Evolutionary conservation across 2,797 vertebrate species (phyloP), one percentile per base, ranked within the genome.

Genomic region (Rallus crepitans): DNA sequence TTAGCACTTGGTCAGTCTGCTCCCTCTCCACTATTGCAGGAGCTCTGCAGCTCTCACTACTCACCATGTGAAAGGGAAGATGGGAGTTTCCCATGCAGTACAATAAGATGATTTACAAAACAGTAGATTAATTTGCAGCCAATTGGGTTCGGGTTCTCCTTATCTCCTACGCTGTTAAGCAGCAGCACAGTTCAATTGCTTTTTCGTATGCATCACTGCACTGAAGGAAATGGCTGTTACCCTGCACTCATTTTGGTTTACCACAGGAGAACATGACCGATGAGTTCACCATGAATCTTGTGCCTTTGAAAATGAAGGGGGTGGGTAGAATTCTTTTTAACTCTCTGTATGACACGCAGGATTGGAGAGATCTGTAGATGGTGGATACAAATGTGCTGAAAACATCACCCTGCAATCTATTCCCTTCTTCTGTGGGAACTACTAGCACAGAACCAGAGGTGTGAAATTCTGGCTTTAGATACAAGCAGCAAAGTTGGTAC

Each of bases 381-480:
- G 31, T 68, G 39, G 66, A 61, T 50, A 52, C 18, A 47, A 40
- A 40, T 6, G 12, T 42, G 39, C 50, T 75, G 45, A 56, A 82
- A 80, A 68, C 10, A 47, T 3, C 31, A 42, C 37, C 50, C 39
- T 80, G 27, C 50, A 45, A 68, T 24, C 15, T 52, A 53, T 85
- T 25, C 8, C 21, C 20, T 52, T 82, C 45, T 79, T 48, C 68
- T 81, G 30, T 65, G 76, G 9, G 42, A 83, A 68, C 23, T 27
- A 69, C 42, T 85, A 82, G 80, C 47, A 85, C 6, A 73, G 56
- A 93, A 45, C 24, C 57, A 81, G 61, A 91, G 60, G 66, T 77
- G 47, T 82, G 77, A 90, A 90, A 75, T 76, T 68, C 57, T 57
- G 75, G 35, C 30, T 55, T 77, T 55, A 68, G 53, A 73, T 33